Evolutionary conservation across 2,113 vertebrate genomes (phyloP).

Genomic region (Esox niger): DNA sequence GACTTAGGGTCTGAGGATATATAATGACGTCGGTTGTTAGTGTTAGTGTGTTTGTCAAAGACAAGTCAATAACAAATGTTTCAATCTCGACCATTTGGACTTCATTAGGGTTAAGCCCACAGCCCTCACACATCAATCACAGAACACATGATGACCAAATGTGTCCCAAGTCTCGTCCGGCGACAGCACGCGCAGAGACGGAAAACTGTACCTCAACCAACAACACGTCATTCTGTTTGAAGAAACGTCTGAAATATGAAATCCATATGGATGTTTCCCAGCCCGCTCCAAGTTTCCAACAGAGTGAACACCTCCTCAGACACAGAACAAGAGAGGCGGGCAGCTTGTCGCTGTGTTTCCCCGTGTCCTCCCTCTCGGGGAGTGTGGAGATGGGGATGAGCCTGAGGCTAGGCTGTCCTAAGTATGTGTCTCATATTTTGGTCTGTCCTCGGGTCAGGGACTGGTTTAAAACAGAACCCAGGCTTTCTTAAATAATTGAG

Average conservation of each 20-base stretch:
- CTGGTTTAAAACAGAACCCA: conserved; percentile 55
- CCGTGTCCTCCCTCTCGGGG: conserved; percentile 27
- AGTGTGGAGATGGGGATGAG: conserved; percentile 7
- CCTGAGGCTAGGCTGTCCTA: conserved; percentile 36
- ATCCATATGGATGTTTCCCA: conserved; percentile 63
- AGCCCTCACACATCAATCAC: conserved; percentile 62
- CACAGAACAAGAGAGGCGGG: conserved; percentile 25
- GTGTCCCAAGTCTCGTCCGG: conserved; percentile 45
- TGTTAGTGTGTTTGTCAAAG: conserved; percentile 64
- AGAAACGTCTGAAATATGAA: conserved; percentile 59
- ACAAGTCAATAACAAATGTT: conserved; percentile 62
- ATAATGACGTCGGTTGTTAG: conserved; percentile 45
- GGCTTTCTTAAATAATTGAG: conserved; percentile 71
- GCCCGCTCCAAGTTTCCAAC: conserved; percentile 56
- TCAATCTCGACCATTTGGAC: conserved; percentile 64
- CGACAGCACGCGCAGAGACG: conserved; percentile 52
- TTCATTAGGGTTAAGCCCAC: conserved; percentile 51
- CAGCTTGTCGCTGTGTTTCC: conserved; percentile 46
- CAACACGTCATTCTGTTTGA: conserved; percentile 64
- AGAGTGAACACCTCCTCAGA: conserved; percentile 33
- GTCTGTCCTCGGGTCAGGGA: conserved; percentile 32
- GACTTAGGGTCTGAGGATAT: conserved; percentile 29
- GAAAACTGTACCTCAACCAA: conserved; percentile 55
- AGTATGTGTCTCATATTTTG: conserved; percentile 40
- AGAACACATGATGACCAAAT: conserved; percentile 60